These are phyloP conservation scores for Nicator chloris DNA, from an alignment of 2,113 vertebrate species.

Conservation along the genomic window DNA sequence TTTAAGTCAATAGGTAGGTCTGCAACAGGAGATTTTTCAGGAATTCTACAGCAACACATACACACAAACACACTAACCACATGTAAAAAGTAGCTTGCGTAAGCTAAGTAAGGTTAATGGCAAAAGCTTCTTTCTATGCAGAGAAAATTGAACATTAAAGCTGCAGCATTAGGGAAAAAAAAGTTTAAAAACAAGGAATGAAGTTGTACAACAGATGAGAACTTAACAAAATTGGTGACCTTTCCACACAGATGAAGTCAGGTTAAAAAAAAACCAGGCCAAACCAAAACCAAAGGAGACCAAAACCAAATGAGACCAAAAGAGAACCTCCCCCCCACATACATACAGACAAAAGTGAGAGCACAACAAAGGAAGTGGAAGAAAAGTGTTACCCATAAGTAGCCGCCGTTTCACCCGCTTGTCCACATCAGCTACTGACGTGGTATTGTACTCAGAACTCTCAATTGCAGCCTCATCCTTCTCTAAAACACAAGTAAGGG, in stretches of 20 bases:
- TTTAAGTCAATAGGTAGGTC: neutral
- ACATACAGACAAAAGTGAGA: conserved; percentile 82
- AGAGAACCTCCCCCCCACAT: conserved; percentile 32
- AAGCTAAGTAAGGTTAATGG: conserved; percentile 53
- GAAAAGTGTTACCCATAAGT: conserved; percentile 99
- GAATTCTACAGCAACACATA: conserved; percentile 1
- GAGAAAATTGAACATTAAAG: conserved; percentile 48
- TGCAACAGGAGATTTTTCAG: neutral
- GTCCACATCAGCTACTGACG: conserved; percentile 99
- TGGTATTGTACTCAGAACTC: conserved; percentile 99
- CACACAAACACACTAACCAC: conserved; percentile 41
- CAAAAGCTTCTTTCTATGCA: conserved; percentile 43
- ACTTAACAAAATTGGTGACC: conserved; percentile 47
- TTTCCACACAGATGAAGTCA: conserved; percentile 43
- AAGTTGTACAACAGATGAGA: conserved; percentile 32
- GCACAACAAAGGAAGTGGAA: conserved; percentile 98
- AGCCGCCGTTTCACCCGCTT: conserved; percentile 99
- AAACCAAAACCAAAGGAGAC: conserved; percentile 44
- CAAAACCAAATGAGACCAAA: conserved; percentile 53
- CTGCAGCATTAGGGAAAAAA: conserved; percentile 18
- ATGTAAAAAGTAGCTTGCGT: conserved; percentile 25
- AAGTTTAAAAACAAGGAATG: conserved; percentile 45
- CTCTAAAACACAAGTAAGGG: conserved; percentile 99
- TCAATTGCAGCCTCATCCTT: conserved; percentile 99
- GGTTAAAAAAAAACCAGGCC: neutral